Evolutionary conservation across 2,113 vertebrate genomes (phyloP).

Genomic region (Tichodroma muraria): DNA sequence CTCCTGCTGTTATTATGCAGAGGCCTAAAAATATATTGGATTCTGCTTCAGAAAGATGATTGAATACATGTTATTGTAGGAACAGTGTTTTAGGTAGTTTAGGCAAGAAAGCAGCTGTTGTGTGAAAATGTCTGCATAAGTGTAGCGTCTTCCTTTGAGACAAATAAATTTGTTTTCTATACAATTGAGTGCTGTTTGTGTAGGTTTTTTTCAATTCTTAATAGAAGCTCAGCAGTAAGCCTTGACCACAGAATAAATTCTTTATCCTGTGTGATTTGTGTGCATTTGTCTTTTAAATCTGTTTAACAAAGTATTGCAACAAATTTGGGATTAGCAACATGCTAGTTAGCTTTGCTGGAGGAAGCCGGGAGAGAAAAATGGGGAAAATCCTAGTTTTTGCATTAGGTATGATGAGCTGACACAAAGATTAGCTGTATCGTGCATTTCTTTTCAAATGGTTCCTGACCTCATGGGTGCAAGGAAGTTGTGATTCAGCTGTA

Average conservation of each 20-base stretch:
- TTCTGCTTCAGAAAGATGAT: not conserved
- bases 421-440: not conserved
- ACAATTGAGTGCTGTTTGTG: not conserved
- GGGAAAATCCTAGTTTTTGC: not conserved
- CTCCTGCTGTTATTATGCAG: not conserved
- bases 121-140: not conserved
- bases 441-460: not conserved
- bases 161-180: not conserved
- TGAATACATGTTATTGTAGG: not conserved
- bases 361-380: not conserved
- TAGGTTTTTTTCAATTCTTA: not conserved
- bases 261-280: slow-evolving; percentile 1
- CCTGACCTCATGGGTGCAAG: not conserved
- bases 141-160: not conserved
- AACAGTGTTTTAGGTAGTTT: not conserved
- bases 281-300: slow-evolving; percentile 19
- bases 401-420: not conserved
- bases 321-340: not conserved
- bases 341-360: not conserved
- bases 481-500: slow-evolving; percentile 33
- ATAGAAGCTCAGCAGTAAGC: not conserved
- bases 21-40: not conserved
- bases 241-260: not conserved
- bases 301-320: slow-evolving; percentile 19
- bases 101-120: not conserved